Percentiles rank a stretch among this genome's conserved stretches.
Evolutionary conservation across 2,113 vertebrate genomes (phyloP).

Genomic region (Callithrix jacchus): DNA sequence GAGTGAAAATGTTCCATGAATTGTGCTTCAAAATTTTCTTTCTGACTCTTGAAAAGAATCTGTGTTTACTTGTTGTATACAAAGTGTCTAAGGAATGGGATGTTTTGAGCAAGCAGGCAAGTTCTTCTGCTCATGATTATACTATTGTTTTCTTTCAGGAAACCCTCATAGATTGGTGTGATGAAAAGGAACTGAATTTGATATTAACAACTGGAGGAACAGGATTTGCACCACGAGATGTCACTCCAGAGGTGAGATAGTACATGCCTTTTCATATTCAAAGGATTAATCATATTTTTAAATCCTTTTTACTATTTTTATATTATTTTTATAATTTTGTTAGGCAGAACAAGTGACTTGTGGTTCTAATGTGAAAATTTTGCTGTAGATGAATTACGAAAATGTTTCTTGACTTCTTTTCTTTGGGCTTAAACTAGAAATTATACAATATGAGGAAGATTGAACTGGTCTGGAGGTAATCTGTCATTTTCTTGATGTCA

Average conservation of each 20-base stretch:
- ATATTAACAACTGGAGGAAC: constrained; percentile 99
- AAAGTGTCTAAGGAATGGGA: neutral
- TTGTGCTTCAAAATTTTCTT: constrained; percentile 37
- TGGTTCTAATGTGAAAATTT: constrained; percentile 24
- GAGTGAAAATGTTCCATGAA: neutral
- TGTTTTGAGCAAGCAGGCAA: constrained; percentile 47
- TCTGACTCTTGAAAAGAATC: neutral
- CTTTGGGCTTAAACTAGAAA: constrained; percentile 27
- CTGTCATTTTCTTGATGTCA: neutral
- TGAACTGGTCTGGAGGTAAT: constrained; percentile 30
- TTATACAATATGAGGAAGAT: constrained; percentile 1
- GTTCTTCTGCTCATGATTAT: constrained; percentile 62
- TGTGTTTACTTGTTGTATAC: constrained; percentile 20
- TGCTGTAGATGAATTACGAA: neutral
- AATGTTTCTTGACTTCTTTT: constrained; percentile 17
- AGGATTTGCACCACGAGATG: constrained; percentile 97
- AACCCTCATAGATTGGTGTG: constrained; percentile 97
- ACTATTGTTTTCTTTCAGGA: constrained; percentile 87
- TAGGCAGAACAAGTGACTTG: neutral
- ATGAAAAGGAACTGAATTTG: constrained; percentile 99
- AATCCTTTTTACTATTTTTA: constrained; percentile 14
- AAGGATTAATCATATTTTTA: constrained; percentile 15
- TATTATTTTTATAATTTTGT: constrained; percentile 48
- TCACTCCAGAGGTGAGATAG: constrained; percentile 96
- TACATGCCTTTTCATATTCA: constrained; percentile 66